Percentiles rank a stretch among this genome's conserved stretches.
These are phyloP conservation scores for Torymus auratus DNA, from an alignment of 2,888 invertebrate species.

Conservation along the genomic window DNA sequence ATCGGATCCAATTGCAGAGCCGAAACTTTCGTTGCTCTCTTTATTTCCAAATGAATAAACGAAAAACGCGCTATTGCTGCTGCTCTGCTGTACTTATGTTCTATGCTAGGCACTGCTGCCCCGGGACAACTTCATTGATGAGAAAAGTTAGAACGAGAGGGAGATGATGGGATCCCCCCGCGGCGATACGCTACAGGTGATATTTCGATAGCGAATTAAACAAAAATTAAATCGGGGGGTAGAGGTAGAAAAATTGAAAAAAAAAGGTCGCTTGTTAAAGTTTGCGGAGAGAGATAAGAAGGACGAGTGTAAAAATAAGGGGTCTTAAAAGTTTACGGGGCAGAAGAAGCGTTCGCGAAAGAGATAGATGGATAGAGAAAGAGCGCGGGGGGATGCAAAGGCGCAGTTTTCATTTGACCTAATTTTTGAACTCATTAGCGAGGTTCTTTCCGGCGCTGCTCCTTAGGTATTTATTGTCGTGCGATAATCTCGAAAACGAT, in stretches of 20 bases:
- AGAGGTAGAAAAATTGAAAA: neutral
- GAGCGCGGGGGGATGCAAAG: neutral
- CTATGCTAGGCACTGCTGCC: too few species aligned
- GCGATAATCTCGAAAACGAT: conserved; percentile 9
- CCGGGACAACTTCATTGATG: conserved; percentile 21
- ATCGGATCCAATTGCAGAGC: too few species aligned
- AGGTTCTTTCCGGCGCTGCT: neutral
- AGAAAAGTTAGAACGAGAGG: conserved; percentile 26
- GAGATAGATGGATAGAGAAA: neutral
- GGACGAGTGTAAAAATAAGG: neutral
- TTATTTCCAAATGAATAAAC: too few species aligned
- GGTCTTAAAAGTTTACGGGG: neutral
- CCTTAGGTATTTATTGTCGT: conserved; percentile 2
- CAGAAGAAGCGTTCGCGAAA: too few species aligned
- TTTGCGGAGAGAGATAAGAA: neutral
- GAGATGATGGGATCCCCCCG: too few species aligned
- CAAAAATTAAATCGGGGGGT: neutral
- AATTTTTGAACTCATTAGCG: conserved; percentile 36
- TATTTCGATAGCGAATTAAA: neutral
- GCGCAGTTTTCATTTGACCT: conserved; percentile 14
- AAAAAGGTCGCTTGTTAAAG: neutral
- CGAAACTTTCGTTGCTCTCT: too few species aligned
- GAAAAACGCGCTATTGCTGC: too few species aligned
- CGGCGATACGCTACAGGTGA: neutral
- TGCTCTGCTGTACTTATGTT: too few species aligned